phyloP scores from a whole-genome alignment of 1,140 invertebrate genomes.

The Brachionus sp. region DNA sequence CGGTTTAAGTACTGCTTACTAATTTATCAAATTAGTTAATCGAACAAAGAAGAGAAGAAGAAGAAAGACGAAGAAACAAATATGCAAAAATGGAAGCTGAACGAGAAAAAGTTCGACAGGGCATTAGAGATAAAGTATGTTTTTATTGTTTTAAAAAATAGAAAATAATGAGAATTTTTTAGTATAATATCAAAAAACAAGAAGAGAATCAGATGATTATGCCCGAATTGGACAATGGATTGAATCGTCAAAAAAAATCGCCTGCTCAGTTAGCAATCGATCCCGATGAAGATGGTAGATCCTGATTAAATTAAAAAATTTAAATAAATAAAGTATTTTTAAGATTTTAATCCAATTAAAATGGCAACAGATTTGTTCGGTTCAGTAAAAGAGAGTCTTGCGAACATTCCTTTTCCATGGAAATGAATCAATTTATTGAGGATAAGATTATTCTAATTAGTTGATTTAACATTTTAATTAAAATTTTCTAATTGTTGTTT shows the following conservation, averaged over 20 bases:
- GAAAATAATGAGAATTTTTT: background rate
- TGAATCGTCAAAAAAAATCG: constrained; percentile 30
- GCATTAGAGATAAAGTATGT: constrained; percentile 34
- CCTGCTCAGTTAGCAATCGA: constrained; percentile 34
- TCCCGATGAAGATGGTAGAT: constrained; percentile 15
- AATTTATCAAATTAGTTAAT: background rate
- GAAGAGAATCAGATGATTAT: background rate
- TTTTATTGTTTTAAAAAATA: background rate
- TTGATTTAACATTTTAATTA: background rate
- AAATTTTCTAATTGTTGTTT: background rate
- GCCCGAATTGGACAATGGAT: constrained; percentile 24
- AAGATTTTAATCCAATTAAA: constrained; percentile 44
- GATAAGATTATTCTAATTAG: background rate
- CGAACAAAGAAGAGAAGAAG: constrained; percentile 39
- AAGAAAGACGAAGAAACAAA: constrained; percentile 41
- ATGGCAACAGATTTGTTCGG: constrained; percentile 46
- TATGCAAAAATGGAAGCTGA: constrained; percentile 46
- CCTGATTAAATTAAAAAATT: background rate
- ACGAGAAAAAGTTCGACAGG: constrained; percentile 43
- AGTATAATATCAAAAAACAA: constrained; percentile 41
- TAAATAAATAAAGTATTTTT: background rate
- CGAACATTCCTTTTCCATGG: constrained; percentile 42
- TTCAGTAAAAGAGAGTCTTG: constrained; percentile 34
- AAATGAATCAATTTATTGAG: background rate
- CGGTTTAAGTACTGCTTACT: background rate